These are phyloP conservation scores for Melieria crassipennis DNA, from an alignment of 2,888 invertebrate genomes.

Conservation along the genomic window DNA sequence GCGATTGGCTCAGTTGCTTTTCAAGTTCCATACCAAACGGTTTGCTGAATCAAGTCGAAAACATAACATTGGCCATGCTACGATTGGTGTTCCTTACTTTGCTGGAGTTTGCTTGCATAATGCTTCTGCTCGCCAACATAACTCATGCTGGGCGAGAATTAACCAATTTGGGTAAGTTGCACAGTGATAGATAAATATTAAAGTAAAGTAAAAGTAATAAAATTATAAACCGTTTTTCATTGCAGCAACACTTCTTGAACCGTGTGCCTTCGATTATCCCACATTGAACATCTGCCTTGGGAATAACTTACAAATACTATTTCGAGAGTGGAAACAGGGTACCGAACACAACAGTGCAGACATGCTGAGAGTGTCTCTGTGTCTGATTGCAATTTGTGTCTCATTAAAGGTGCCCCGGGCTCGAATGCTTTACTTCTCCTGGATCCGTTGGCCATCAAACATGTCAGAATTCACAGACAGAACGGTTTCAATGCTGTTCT, in stretches of 20 bases:
- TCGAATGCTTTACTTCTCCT: constrained; percentile 44
- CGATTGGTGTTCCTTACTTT: background rate
- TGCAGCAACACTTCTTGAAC: constrained; percentile 24
- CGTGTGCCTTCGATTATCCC: constrained; percentile 20
- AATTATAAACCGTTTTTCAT: background rate
- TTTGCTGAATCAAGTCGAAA: background rate
- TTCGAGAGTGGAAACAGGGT: constrained; percentile 26
- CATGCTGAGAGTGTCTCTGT: background rate
- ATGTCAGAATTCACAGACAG: constrained; percentile 45
- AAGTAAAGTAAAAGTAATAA: no score
- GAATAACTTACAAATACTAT: constrained; percentile 23
- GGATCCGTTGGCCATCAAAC: constrained; percentile 49
- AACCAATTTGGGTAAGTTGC: no score
- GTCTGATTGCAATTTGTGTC: no score
- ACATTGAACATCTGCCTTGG: constrained; percentile 18
- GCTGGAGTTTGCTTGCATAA: background rate
- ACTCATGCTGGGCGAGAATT: no score
- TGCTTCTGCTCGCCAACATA: no score
- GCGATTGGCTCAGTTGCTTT: background rate
- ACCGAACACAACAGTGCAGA: background rate
- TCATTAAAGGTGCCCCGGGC: constrained; percentile 46
- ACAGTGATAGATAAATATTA: no score
- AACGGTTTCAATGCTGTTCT: constrained; percentile 71
- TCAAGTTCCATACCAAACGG: background rate
- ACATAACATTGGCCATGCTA: background rate